Evolutionary conservation across 2,888 invertebrate species (phyloP), one percentile per base, ranked within the genome.

Genomic region (Catocala fraxini): DNA sequence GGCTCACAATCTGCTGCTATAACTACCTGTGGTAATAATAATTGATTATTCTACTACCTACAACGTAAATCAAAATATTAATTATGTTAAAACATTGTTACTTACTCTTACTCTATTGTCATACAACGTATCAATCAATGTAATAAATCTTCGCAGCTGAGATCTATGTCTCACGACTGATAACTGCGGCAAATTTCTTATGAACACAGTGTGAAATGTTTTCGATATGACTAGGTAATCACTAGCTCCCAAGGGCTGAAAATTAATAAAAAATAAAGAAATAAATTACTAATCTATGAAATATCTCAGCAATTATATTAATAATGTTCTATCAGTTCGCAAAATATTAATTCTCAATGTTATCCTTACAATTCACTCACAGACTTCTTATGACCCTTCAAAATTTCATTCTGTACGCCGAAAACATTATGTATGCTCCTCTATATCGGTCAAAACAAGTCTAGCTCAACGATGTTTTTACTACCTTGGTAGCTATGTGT

Each of bases 81-180:
- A 63, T 68, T 15, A 15, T 53, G 6, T 53, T 42, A n/a, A 6
- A 45, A 33, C 41, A 35, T 41, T 47, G 54, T 13, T 15, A 86
- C 92, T 86, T 85, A 95, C 95, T 85, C 96, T 95, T 65, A 98
- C 98, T 94, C 96, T 96, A 83, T 98, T 97, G 89, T 99, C 99
- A 86, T 99, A 99, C 9, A 99, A 95, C 0, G 99, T 99, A 88
- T 99, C 99, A 77, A 99, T 98, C 12, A 99, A 95, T 0, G 98
- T 99, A 67, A 99, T 99, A 88, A 99, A 99, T 71, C 99, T 95
- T 81, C 99, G 95, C 56, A 98, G 96, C 89, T 98, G 97, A n/a
- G 98, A 97, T 87, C 98, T 97, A 49, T 96, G 93, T 72, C 95
- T 95, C 48, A 97, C 89, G 51, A 93, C 80, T 79, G 96, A 97